A percentile compares a stretch with the other conserved stretches of the same genome.
Conservation (phyloP, 2,113 vertebrate species). For the Cranoglanis bouderius region DNA sequence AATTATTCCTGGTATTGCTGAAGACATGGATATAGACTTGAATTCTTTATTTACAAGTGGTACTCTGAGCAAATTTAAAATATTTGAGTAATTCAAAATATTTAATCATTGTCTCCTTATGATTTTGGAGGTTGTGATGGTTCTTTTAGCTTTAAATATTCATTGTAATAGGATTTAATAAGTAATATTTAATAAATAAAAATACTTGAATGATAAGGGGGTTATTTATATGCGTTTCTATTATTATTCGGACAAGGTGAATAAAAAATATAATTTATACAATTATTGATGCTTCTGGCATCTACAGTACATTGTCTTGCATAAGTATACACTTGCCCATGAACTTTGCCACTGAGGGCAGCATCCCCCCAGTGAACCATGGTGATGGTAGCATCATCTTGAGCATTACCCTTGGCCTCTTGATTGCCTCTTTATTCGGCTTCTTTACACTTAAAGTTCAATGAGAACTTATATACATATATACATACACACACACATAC, state of each 20-base stretch:
- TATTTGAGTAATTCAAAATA: background rate
- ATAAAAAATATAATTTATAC: too few relatives aligned
- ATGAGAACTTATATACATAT: too few relatives aligned
- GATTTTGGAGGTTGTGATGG: background rate
- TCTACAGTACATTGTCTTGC: background rate
- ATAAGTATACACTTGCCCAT: background rate
- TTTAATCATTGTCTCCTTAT: background rate
- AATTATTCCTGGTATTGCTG: background rate
- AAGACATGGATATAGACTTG: background rate
- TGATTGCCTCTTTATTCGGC: background rate
- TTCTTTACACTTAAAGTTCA: background rate
- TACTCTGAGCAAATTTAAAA: background rate
- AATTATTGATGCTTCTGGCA: background rate
- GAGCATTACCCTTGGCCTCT: background rate
- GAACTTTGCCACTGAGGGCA: background rate
- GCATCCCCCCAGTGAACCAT: background rate
- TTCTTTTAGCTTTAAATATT: background rate
- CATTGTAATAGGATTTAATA: background rate
- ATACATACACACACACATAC: too few relatives aligned
- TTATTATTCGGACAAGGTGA: background rate
- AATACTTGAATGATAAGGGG: background rate
- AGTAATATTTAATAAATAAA: background rate
- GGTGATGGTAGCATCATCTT: background rate
- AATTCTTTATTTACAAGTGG: background rate
- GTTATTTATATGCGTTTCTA: background rate